Percentiles rank a stretch among this genome's conserved stretches.
phyloP scores from a whole-genome alignment of 2,113 vertebrate genomes.

The Platysteira castanea region DNA sequence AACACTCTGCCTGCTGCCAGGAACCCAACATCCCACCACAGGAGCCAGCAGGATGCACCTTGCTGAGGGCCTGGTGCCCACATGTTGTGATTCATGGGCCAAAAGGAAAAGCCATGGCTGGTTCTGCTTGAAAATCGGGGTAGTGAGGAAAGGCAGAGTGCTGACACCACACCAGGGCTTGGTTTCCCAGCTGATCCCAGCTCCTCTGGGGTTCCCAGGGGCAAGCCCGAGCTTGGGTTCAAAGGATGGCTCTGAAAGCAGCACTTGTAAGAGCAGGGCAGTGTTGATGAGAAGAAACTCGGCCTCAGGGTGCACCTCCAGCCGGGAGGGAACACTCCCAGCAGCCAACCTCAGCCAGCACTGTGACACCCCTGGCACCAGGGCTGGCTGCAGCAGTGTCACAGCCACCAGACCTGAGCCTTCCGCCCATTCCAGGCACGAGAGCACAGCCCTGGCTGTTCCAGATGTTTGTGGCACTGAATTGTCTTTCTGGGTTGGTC shows the following conservation, averaged over 20 bases:
- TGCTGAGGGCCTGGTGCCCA: background rate
- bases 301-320: background rate
- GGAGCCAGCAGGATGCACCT: background rate
- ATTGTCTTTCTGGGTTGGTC: background rate
- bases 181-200: background rate
- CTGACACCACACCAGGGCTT: background rate
- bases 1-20: background rate
- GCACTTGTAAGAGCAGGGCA: background rate
- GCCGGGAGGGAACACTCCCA: background rate
- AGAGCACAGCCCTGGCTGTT: background rate
- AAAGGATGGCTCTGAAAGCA: background rate
- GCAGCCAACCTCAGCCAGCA: background rate
- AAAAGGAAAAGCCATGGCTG: background rate
- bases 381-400: background rate
- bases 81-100: no score
- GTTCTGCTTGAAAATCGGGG: background rate
- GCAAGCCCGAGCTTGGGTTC: background rate
- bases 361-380: background rate
- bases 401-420: background rate
- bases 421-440: background rate
- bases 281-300: background rate
- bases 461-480: background rate
- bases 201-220: background rate
- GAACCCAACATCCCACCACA: background rate
- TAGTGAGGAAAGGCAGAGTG: background rate